Evolutionary conservation across 2,113 vertebrate species (phyloP).

Genomic region (Edolisoma coerulescens): DNA sequence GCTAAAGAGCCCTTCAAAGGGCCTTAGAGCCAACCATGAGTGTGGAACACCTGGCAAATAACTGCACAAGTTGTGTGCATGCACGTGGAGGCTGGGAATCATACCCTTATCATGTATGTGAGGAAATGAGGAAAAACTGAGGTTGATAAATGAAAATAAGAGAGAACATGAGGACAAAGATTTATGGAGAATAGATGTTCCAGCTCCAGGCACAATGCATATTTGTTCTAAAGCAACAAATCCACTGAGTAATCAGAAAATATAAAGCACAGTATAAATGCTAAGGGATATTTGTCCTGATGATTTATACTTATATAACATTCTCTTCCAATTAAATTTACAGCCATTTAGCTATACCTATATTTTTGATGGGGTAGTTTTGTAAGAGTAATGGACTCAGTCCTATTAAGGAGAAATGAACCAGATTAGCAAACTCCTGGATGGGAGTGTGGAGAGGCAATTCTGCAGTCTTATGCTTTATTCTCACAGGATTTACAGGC

Average conservation of each 20-base stretch:
- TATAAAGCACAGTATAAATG: constrained; percentile 11
- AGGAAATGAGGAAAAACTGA: not conserved
- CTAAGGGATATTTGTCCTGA: not conserved
- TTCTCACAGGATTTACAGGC: not conserved
- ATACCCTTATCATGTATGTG: not conserved
- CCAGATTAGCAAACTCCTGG: constrained; percentile 33
- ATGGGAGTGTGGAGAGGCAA: accelerated
- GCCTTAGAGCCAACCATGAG: not conserved
- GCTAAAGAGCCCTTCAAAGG: accelerated
- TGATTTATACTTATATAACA: constrained; percentile 20
- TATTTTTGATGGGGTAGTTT: constrained; percentile 31
- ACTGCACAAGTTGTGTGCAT: not conserved
- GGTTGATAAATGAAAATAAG: constrained; percentile 19
- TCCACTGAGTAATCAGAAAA: not conserved
- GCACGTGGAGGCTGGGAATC: not conserved
- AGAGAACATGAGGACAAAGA: not conserved
- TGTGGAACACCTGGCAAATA: not conserved
- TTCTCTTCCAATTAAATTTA: constrained; percentile 14
- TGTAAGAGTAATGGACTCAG: constrained; percentile 4
- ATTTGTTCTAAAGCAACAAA: not conserved
- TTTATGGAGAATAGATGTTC: not conserved
- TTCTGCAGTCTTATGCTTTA: not conserved
- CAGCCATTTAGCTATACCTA: not conserved
- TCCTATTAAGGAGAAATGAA: constrained; percentile 12
- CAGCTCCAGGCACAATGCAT: not conserved